Base-by-base conservation (phyloP, 2,113 vertebrate species). In the Sprattus sprattus region DNA sequence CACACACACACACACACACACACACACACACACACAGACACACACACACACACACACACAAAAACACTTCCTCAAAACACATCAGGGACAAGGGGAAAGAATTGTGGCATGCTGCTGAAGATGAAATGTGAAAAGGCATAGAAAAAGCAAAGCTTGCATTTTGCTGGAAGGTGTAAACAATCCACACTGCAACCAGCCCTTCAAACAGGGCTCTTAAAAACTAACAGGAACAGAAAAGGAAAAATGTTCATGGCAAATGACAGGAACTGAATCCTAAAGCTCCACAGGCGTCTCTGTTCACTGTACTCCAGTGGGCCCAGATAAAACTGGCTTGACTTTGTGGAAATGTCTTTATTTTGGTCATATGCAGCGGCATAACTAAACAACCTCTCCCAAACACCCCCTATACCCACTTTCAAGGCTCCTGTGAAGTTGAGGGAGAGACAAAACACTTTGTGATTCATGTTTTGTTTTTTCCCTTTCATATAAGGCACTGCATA, bases 241-340 rank as follows among this genome's bases (percentile, higher is more conserved):
- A 46, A 54, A 15, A 81, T 60, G 46, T 67, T 88, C 84, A 89
- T 87, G 57, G 57, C 81, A 80, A 50, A 82, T 85, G 86, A 89
- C 86, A 88, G 81, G 82, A n/a, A 44, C 45, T 81, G 81, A 84
- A 75, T 71, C 85, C 47, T 16, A 80, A 57, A 64, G 54, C 67
- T 45, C 28, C 81, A 82, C 45, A 83, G 81, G 50, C 52, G 32
- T 44, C 28, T 84, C 22, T 83, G 32, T 25, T 11, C 32, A 47
- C 67, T 46, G 22, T 22, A 83, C 47, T 52, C 32, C 64, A 39
- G 20, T 11, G n/a, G 47, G 11, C 46, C 25, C 15, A n/a, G 39
- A 39, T 39, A 75, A 78, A 82, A 39, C 13, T 84, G 49, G 1
- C 45, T 75, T 75, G 45, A 13, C 15, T 67, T 71, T 84, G 67